A percentile compares a stretch with the other conserved stretches of the same genome.
Conservation (phyloP, 2,888 invertebrate genomes). For the Eilema caniola region DNA sequence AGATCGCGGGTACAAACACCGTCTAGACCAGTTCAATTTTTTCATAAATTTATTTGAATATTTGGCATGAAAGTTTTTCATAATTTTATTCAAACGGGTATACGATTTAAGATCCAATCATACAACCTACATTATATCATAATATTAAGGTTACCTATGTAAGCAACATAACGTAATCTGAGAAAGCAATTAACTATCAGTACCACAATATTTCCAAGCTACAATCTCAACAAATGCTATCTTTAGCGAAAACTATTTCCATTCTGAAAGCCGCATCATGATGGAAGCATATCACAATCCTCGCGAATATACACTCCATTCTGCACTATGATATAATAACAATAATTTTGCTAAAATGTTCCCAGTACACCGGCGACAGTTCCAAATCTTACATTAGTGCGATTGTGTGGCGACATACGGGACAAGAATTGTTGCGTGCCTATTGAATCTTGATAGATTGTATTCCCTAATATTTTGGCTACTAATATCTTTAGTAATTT, state of each 20-base stretch:
- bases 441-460: not conserved
- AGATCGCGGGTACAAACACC: too few species aligned
- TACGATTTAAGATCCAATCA: too few species aligned
- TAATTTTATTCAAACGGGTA: too few species aligned
- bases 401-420: conserved; percentile 52
- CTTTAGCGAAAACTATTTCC: conserved; percentile 3
- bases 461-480: too few species aligned
- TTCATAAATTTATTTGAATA: too few species aligned
- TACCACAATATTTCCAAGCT: too few species aligned
- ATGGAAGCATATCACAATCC: conserved; percentile 8
- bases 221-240: not conserved
- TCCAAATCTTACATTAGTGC: conserved; percentile 59
- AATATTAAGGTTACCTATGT: not conserved
- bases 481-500: too few species aligned
- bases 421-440: not conserved
- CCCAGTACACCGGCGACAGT: conserved; percentile 41
- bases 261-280: conserved; percentile 25
- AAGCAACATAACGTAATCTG: not conserved
- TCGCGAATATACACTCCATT: conserved; percentile 23
- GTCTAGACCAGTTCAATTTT: too few species aligned
- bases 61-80: too few species aligned
- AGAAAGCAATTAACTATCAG: not conserved
- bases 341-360: conserved; percentile 55
- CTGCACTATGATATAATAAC: conserved; percentile 40
- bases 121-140: too few species aligned